Conservation (phyloP, 2,797 vertebrate species). For the Siniperca obscura region DNA sequence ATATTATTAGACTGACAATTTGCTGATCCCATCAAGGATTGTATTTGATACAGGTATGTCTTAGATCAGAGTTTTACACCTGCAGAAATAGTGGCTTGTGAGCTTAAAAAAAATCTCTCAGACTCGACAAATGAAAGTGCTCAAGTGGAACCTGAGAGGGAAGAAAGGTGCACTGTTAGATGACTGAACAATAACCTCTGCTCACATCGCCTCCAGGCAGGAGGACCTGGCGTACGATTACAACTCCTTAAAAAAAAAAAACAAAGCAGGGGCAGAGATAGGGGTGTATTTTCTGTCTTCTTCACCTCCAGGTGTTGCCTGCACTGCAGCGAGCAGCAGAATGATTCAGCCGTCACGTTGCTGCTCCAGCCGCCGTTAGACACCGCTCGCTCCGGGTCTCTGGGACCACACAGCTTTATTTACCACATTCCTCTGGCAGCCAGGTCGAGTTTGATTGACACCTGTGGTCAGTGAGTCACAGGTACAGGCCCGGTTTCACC, state of each 20-base stretch:
- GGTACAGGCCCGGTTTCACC: conserved; percentile 49
- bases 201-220: conserved; percentile 55
- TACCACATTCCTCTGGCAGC: conserved; percentile 68
- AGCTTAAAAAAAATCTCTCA: conserved; percentile 19
- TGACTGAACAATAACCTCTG: conserved; percentile 68
- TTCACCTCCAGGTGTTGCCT: conserved; percentile 62
- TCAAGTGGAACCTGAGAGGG: conserved; percentile 61
- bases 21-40: background rate
- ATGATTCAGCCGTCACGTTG: conserved; percentile 42
- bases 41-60: background rate
- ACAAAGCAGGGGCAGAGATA: conserved; percentile 45
- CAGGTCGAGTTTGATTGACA: conserved; percentile 69
- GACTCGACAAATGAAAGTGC: conserved; percentile 58
- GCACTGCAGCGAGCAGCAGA: conserved; percentile 43
- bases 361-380: conserved; percentile 15
- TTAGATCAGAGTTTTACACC: conserved; percentile 8
- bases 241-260: conserved; percentile 38
- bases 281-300: conserved; percentile 39
- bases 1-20: background rate
- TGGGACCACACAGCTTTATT: conserved; percentile 72
- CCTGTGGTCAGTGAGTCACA: conserved; percentile 77
- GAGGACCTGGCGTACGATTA: conserved; percentile 54
- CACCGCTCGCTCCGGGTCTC: conserved; percentile 33
- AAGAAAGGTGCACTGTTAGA: conserved; percentile 47
- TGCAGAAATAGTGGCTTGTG: conserved; percentile 25